Evolutionary conservation across 2,888 invertebrate species (phyloP), one percentile per base, ranked within the genome.

Genomic region (Agrotis segetum): DNA sequence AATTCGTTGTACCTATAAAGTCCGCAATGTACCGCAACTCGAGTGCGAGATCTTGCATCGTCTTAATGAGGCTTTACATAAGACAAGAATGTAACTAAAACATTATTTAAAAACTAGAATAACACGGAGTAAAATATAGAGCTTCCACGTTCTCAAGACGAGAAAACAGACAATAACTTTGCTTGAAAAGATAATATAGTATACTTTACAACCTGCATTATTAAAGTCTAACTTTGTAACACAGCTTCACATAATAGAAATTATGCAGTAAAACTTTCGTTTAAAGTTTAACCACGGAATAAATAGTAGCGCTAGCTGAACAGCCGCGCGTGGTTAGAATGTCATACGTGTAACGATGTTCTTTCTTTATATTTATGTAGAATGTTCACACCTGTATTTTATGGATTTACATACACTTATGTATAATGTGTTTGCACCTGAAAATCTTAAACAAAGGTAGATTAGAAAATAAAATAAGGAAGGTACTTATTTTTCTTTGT

Each of bases 181-280:
- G 13, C 47, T 53, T 46, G 11, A 71, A 53, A 47, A 64, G 34
- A 24, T 60, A 66, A 79, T 40, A 40, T 56, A 55, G 52, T 60
- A 63, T 60, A 56, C 34, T 71, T 74, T 59, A 74, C 68, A 60
- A 66, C 34, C 63, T 56, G 24, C 61, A 60, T 67, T 77, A 73
- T 53, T 76, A 67, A 66, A 73, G 44, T 50, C 52, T 53, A 75
- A 75, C 66, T 66, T 80, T 65, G 53, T 66, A 24, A 69, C 53
- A 19, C 24, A 19, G 34, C 52, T 70, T 46, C 53, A 65, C 49
- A 55, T 66, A 70, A 62, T 66, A 53, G n/a, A 69, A 58, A 74
- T 34, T 62, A 58, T 67, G 53, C 52, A 24, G 71, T 63, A 47
- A 53, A 76, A 80, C 56, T 81, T 76, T 53, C n/a, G 29, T 47